These are phyloP conservation scores for Sinocyclocheilus anophthalmus DNA, from an alignment of 2,113 vertebrate genomes.

Conservation along the genomic window DNA sequence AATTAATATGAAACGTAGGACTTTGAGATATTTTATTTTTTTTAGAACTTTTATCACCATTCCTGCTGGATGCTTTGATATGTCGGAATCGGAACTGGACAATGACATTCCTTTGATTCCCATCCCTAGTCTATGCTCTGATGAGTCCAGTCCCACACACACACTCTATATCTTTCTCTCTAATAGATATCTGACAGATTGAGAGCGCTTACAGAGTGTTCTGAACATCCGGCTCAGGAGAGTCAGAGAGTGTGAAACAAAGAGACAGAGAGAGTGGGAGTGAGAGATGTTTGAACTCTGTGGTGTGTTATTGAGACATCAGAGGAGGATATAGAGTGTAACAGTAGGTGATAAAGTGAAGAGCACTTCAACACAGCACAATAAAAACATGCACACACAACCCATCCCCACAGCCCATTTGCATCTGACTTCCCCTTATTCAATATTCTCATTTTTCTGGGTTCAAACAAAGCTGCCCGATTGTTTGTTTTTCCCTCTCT, in stretches of 20 bases:
- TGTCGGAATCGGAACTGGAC: background rate
- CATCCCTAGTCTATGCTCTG: background rate
- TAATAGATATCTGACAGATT: slow-evolving; percentile 70
- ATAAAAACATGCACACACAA: slow-evolving; percentile 18
- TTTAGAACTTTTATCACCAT: background rate
- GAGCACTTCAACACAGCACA: slow-evolving; percentile 24
- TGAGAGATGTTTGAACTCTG: slow-evolving; percentile 10
- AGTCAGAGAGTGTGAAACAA: slow-evolving; percentile 51
- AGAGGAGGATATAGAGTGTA: slow-evolving; percentile 20
- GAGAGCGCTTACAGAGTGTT: slow-evolving; percentile 71
- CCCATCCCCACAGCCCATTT: background rate
- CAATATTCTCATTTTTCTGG: background rate
- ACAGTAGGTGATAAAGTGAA: slow-evolving; percentile 32
- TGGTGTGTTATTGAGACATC: slow-evolving; percentile 42
- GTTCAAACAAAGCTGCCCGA: slow-evolving; percentile 3
- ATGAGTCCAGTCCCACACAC: background rate
- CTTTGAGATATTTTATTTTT: background rate
- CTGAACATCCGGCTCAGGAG: slow-evolving; percentile 68
- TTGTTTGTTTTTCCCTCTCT: background rate
- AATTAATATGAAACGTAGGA: background rate
- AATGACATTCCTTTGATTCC: background rate
- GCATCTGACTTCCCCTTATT: background rate
- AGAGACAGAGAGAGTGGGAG: slow-evolving; percentile 46
- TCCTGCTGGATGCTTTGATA: background rate
- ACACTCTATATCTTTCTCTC: background rate